A percentile compares a stretch with the other conserved stretches of the same genome.
Conservation (phyloP, 2,797 vertebrate species). For the Pipistrellus pygmaeus region DNA sequence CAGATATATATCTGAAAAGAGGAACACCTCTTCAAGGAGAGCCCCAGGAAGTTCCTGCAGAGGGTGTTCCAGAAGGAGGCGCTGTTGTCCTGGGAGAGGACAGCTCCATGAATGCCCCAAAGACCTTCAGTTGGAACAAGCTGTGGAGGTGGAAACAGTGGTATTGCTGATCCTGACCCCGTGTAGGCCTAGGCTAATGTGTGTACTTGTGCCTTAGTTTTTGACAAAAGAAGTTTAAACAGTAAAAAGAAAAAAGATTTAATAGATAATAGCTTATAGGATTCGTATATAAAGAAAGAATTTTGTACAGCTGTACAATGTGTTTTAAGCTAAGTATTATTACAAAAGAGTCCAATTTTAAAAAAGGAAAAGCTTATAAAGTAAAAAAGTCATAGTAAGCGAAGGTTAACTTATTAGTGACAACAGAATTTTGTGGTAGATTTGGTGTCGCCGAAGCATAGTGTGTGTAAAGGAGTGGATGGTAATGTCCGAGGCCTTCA, state of each 20-base stretch:
- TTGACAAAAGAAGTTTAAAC: not conserved
- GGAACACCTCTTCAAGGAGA: not conserved
- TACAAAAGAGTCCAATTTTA: not conserved
- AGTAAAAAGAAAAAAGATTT: not conserved
- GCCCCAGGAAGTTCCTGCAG: not conserved
- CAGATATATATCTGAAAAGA: not conserved
- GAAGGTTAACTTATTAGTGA: not conserved
- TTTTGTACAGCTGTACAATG: not conserved
- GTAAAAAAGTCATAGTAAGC: not conserved
- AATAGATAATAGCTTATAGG: not conserved
- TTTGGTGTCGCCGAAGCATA: not conserved
- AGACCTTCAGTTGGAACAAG: not conserved
- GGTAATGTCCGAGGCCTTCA: too few species aligned
- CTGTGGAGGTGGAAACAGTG: too few species aligned
- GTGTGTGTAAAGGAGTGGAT: not conserved
- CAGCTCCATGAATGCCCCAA: not conserved
- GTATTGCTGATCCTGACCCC: too few species aligned
- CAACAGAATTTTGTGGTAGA: not conserved
- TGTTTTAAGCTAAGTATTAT: not conserved
- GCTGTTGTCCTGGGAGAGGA: not conserved
- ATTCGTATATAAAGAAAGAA: not conserved
- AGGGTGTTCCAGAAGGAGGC: not conserved
- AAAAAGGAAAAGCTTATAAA: not conserved
- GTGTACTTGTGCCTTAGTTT: not conserved
- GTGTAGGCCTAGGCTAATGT: not conserved